phyloP scores from a whole-genome alignment of 2,113 vertebrate genomes.

The Takifugu flavidus region DNA sequence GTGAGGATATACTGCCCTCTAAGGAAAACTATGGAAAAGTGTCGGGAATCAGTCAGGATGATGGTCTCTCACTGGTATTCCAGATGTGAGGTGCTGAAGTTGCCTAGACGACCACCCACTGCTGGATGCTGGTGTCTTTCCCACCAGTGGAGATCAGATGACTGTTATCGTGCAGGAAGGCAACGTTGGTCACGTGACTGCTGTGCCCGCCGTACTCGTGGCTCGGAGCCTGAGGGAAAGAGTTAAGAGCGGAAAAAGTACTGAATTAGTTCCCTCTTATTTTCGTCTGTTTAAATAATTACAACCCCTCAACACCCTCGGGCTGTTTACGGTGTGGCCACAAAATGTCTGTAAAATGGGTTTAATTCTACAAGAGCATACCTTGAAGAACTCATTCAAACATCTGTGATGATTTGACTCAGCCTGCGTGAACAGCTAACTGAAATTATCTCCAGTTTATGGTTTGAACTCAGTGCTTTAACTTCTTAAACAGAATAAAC shows the following conservation, averaged over 20 bases:
- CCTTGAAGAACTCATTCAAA: not conserved
- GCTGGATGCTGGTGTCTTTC: slow-evolving; percentile 87
- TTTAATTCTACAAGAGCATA: not conserved
- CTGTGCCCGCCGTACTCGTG: slow-evolving; percentile 86
- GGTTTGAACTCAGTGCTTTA: no score
- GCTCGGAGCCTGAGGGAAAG: slow-evolving; percentile 76
- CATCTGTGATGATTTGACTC: no score
- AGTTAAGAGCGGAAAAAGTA: not conserved
- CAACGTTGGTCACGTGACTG: slow-evolving; percentile 92
- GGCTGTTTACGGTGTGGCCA: not conserved
- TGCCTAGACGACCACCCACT: slow-evolving; percentile 82
- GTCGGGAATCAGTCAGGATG: slow-evolving; percentile 1
- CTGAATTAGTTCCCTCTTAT: not conserved
- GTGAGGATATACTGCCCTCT: not conserved
- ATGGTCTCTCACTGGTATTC: slow-evolving; percentile 4
- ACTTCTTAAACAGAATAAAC: not conserved
- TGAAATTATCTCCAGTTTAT: no score
- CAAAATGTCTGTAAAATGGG: not conserved
- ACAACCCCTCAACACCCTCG: not conserved
- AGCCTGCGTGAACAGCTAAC: no score
- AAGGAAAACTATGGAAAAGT: slow-evolving; percentile 21
- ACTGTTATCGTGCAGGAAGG: slow-evolving; percentile 85
- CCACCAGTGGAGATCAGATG: slow-evolving; percentile 84
- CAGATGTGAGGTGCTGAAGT: not conserved
- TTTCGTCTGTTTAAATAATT: no score